These are phyloP conservation scores for Anableps anableps DNA, from an alignment of 2,797 vertebrate species.

Conservation along the genomic window DNA sequence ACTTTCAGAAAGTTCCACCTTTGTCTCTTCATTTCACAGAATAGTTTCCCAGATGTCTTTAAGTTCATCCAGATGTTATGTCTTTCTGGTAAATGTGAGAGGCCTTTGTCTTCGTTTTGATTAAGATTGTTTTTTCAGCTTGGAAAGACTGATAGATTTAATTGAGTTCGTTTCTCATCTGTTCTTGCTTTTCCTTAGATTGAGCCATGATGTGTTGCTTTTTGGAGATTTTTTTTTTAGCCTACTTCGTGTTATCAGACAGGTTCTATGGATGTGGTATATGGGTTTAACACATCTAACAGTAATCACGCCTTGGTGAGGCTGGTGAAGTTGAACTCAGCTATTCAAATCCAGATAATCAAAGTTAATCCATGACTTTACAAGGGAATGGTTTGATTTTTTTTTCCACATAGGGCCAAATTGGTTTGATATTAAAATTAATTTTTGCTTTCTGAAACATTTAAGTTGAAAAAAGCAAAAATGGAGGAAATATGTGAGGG, in stretches of 20 bases:
- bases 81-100: not conserved
- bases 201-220: not conserved
- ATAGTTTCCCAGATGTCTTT: not conserved
- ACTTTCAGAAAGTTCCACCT: not conserved
- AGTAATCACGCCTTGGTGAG: not conserved
- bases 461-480: not conserved
- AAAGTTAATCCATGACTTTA: not conserved
- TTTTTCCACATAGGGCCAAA: not conserved
- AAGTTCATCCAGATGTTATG: not conserved
- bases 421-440: not conserved
- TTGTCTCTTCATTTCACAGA: not conserved
- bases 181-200: not conserved
- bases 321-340: not conserved
- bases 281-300: not conserved
- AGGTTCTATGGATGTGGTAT: not conserved
- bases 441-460: not conserved
- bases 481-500: not conserved
- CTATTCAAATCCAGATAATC: not conserved
- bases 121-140: not conserved
- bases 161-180: not conserved
- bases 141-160: not conserved
- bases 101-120: not conserved
- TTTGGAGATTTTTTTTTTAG: not conserved
- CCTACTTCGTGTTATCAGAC: not conserved
- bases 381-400: not conserved